Conservation (phyloP, 2,888 invertebrate genomes). For the Drosophila helvetica region DNA sequence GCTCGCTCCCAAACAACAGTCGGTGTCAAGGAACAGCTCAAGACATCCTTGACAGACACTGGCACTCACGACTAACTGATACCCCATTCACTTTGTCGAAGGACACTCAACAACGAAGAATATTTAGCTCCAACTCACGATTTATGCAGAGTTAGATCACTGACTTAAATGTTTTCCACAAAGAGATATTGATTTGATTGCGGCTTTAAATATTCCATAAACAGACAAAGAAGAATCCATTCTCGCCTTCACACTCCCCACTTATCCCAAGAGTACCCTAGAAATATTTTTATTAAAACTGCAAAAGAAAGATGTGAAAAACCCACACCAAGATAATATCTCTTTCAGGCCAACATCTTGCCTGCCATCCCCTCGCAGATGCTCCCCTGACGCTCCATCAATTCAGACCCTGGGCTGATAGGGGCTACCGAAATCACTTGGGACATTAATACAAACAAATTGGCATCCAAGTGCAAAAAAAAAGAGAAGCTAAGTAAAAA, state of each 20-base stretch:
- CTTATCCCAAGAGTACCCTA: slow-evolving; percentile 1
- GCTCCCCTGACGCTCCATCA: background rate
- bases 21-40: background rate
- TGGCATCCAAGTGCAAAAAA: slow-evolving; percentile 37
- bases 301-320: slow-evolving; percentile 21
- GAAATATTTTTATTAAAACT: slow-evolving; percentile 27
- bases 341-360: background rate
- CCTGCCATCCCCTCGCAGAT: background rate
- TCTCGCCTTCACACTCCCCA: background rate
- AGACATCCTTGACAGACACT: slow-evolving; percentile 9
- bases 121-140: too few species aligned
- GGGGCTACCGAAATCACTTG: slow-evolving; percentile 45
- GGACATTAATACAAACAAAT: slow-evolving; percentile 52
- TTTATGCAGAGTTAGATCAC: background rate
- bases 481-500: slow-evolving; percentile 13
- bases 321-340: slow-evolving; percentile 33
- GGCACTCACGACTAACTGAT: slow-evolving; percentile 8
- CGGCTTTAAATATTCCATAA: background rate
- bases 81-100: background rate
- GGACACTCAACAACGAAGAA: too few species aligned
- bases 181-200: background rate
- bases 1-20: slow-evolving; percentile 12
- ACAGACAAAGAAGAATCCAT: background rate
- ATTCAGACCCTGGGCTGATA: slow-evolving; percentile 40
- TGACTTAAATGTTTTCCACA: background rate